A percentile compares a stretch with the other conserved stretches of the same genome.
These are phyloP conservation scores for Zhuqinia jingwanae DNA, from an alignment of 2,888 invertebrate genomes.

Conservation along the genomic window DNA sequence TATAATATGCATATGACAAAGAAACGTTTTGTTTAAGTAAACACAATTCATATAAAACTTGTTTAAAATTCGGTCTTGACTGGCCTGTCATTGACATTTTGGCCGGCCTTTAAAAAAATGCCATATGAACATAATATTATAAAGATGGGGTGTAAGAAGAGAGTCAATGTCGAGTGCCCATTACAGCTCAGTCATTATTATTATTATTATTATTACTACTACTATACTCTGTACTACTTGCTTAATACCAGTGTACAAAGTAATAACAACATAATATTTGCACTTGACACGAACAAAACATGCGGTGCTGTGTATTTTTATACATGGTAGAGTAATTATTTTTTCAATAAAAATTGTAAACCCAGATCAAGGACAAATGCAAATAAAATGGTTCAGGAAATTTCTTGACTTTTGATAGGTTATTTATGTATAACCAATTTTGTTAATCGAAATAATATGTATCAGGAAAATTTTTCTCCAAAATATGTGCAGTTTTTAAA, in stretches of 20 bases:
- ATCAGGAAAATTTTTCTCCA: background rate
- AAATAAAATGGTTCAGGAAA: background rate
- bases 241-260: background rate
- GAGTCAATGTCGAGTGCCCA: slow-evolving; percentile 77
- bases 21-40: too few relatives aligned
- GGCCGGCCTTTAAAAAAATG: slow-evolving; percentile 74
- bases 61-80: slow-evolving; percentile 14
- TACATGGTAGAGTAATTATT: slow-evolving; percentile 19
- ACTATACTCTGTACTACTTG: too few relatives aligned
- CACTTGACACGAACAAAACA: background rate
- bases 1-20: too few relatives aligned
- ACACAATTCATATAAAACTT: too few relatives aligned
- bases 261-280: background rate
- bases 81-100: slow-evolving; percentile 79
- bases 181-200: slow-evolving; percentile 26
- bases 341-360: slow-evolving; percentile 37
- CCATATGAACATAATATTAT: background rate
- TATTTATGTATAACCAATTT: background rate
- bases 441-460: background rate
- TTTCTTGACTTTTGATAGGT: background rate
- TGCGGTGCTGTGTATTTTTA: background rate
- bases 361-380: slow-evolving; percentile 60
- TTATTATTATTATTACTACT: too few relatives aligned
- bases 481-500: background rate
- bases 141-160: slow-evolving; percentile 33